Percentiles rank a stretch among this genome's conserved stretches.
phyloP scores from a whole-genome alignment of 2,888 invertebrate genomes.

The Hesperia comma region DNA sequence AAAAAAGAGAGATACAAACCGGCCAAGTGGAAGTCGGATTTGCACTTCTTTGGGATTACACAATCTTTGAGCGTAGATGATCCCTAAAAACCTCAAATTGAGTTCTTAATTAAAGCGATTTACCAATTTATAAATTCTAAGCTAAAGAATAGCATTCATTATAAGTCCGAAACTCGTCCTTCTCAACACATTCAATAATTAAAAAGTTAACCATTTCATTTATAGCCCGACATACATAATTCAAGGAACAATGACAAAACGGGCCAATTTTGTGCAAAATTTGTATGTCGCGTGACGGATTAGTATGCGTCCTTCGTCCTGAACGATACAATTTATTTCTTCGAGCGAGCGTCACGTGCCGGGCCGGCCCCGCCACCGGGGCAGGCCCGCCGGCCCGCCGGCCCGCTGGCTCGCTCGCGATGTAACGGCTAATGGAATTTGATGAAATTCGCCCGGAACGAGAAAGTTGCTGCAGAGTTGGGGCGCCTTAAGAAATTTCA shows the following conservation, averaged over 20 bases:
- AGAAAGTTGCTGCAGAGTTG: background rate
- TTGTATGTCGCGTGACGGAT: constrained; percentile 30
- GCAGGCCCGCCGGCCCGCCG: too few relatives aligned
- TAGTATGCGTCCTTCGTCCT: constrained; percentile 38
- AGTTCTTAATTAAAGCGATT: too few relatives aligned
- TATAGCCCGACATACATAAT: background rate
- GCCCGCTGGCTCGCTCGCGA: constrained; percentile 10
- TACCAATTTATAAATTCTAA: too few relatives aligned
- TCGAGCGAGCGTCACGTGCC: constrained; percentile 26
- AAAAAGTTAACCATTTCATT: background rate
- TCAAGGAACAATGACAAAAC: constrained; percentile 19
- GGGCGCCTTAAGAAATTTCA: background rate
- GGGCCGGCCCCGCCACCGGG: constrained; percentile 6
- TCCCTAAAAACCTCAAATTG: too few relatives aligned
- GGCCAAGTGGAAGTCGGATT: too few relatives aligned
- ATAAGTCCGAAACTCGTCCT: background rate
- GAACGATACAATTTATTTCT: constrained; percentile 39
- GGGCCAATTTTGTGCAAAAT: constrained; percentile 39
- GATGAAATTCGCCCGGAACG: constrained; percentile 38
- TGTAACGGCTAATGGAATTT: constrained; percentile 42
- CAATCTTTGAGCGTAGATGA: too few relatives aligned
- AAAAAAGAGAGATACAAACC: too few relatives aligned
- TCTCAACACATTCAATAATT: background rate
- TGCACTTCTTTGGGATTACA: too few relatives aligned
- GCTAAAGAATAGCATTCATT: too few relatives aligned